Conservation (phyloP, 1,140 invertebrate species). For the Oedothorax gibbosus region DNA sequence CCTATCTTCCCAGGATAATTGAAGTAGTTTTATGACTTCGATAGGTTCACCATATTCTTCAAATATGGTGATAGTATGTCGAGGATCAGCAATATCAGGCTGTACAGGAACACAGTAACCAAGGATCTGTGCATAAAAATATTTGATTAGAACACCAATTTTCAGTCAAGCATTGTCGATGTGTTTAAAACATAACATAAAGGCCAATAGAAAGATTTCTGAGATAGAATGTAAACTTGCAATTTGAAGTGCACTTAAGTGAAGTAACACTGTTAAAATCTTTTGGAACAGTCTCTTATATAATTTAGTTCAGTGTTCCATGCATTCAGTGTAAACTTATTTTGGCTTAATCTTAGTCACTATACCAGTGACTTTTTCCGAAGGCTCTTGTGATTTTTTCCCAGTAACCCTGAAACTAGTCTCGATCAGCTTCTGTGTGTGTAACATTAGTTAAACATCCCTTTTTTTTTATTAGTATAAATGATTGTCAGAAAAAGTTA, state of each 20-base stretch:
- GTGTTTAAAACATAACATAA: background rate
- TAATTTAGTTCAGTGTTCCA: no score
- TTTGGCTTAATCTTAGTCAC: no score
- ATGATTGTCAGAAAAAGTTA: no score
- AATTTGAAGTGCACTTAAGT: no score
- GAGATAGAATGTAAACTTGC: background rate
- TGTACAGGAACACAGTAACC: slow-evolving; percentile 66
- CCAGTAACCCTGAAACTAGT: no score
- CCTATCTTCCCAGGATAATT: slow-evolving; percentile 71
- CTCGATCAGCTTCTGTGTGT: no score
- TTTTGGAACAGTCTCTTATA: background rate
- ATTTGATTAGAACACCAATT: background rate
- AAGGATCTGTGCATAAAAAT: slow-evolving; percentile 63
- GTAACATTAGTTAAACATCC: no score
- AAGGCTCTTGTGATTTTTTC: no score
- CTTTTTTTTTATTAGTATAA: no score
- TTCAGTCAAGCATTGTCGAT: background rate
- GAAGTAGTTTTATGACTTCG: slow-evolving; percentile 70
- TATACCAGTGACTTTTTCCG: no score
- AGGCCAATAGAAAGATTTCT: background rate
- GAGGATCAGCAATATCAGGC: slow-evolving; percentile 61
- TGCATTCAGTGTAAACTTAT: no score
- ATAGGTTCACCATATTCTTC: slow-evolving; percentile 72
- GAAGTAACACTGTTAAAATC: no score
- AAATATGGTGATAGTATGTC: slow-evolving; percentile 67